Conservation (phyloP, 1,140 invertebrate species). For the Mycetomoellerius zeteki region DNA sequence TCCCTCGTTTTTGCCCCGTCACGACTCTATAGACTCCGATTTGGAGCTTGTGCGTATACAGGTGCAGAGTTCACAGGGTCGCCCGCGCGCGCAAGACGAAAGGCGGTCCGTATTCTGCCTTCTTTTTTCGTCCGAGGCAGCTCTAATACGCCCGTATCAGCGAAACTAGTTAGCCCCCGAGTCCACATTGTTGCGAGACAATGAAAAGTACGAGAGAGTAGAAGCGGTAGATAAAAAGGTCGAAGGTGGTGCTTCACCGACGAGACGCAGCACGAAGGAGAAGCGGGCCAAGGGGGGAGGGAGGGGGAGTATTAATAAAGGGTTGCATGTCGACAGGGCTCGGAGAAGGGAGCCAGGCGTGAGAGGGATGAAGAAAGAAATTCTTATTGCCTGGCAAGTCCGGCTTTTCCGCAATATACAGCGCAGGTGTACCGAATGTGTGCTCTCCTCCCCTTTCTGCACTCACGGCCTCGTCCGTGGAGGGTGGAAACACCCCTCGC, state of each 20-base stretch:
- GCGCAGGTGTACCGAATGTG: constrained; percentile 86
- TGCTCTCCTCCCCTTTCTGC: constrained; percentile 62
- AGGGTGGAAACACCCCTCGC: constrained; percentile 72
- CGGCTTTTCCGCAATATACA: constrained; percentile 86
- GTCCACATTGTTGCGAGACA: constrained; percentile 59
- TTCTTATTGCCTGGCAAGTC: constrained; percentile 85
- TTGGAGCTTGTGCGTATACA: constrained; percentile 3
- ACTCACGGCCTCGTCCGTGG: constrained; percentile 62
- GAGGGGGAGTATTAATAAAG: constrained; percentile 83
- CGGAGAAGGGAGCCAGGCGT: constrained; percentile 61
- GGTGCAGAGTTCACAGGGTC: not conserved
- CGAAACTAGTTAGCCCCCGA: constrained; percentile 55
- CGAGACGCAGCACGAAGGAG: constrained; percentile 1
- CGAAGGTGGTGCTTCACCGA: constrained; percentile 58
- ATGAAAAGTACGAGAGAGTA: constrained; percentile 12
- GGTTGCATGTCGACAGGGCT: constrained; percentile 72
- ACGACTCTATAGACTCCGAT: not conserved
- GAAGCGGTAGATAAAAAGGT: constrained; percentile 41
- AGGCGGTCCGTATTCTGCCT: not conserved
- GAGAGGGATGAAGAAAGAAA: constrained; percentile 81
- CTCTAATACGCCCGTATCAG: constrained; percentile 43
- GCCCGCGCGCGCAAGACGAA: not conserved
- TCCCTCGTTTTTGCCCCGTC: constrained; percentile 13
- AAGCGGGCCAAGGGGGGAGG: not conserved
- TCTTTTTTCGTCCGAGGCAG: constrained; percentile 9